Evolutionary conservation across 2,888 invertebrate species (phyloP).

Genomic region (Hanleya hanleyi): DNA sequence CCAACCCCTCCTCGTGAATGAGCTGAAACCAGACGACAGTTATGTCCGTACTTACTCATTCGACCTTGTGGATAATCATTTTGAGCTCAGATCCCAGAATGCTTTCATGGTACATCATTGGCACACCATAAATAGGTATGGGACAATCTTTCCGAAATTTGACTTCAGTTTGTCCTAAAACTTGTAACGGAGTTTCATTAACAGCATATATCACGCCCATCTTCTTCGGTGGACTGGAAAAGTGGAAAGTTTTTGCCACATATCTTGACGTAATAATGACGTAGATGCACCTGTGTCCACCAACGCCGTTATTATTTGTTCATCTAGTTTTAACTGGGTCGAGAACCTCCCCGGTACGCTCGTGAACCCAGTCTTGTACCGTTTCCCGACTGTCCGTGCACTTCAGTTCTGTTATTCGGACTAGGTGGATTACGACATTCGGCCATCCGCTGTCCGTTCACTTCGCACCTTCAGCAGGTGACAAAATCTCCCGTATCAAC

Average conservation of each 20-base stretch:
- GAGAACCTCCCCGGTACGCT: not conserved
- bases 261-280: not conserved
- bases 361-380: too few relatives aligned
- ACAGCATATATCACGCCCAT: not conserved
- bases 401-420: too few relatives aligned
- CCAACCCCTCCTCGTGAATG: not conserved
- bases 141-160: not conserved
- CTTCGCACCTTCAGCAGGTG: too few relatives aligned
- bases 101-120: not conserved
- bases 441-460: too few relatives aligned
- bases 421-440: too few relatives aligned
- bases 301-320: not conserved
- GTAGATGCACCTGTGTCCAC: not conserved
- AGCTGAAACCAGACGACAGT: not conserved
- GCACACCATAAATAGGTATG: not conserved
- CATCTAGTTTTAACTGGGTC: not conserved
- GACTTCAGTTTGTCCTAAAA: not conserved
- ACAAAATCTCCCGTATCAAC: too few relatives aligned
- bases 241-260: not conserved
- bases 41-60: not conserved
- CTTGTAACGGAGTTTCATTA: not conserved
- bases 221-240: not conserved
- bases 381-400: too few relatives aligned
- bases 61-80: too few relatives aligned
- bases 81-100: not conserved